Evolutionary conservation across 2,888 invertebrate genomes (phyloP).

Genomic region (Corythucha ciliata): DNA sequence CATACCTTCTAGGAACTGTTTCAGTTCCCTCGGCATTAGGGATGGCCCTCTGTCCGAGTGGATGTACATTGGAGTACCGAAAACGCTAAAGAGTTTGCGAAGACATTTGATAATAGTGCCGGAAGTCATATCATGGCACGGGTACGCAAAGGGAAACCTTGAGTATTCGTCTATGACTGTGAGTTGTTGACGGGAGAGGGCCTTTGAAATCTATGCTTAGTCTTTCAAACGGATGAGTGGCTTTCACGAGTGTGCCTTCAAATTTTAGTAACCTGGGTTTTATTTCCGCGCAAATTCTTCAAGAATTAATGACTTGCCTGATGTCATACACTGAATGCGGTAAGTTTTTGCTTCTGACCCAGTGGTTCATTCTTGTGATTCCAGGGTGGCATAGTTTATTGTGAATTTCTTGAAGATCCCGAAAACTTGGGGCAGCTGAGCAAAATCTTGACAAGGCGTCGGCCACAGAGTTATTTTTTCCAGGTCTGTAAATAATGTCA

Average conservation of each 20-base stretch:
- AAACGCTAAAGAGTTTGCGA: too few relatives aligned
- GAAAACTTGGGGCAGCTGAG: slow-evolving; percentile 3
- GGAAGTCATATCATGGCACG: slow-evolving; percentile 17
- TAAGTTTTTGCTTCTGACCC: slow-evolving; percentile 28
- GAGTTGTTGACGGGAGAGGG: too few relatives aligned
- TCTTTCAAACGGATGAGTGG: slow-evolving; percentile 30
- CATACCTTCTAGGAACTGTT: too few relatives aligned
- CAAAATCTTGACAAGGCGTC: slow-evolving; percentile 28
- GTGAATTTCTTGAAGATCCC: slow-evolving; percentile 23
- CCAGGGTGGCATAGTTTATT: slow-evolving; percentile 27
- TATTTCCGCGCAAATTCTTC: slow-evolving; percentile 26
- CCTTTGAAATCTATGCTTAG: too few relatives aligned
- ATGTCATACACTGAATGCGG: slow-evolving; percentile 27
- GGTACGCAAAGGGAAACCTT: slow-evolving; percentile 27
- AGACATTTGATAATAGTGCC: slow-evolving; percentile 16
- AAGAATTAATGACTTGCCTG: slow-evolving; percentile 23
- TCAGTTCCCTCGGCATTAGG: too few relatives aligned
- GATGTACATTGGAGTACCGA: too few relatives aligned
- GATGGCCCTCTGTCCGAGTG: too few relatives aligned
- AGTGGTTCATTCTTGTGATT: slow-evolving; percentile 28
- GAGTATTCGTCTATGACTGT: slow-evolving; percentile 26
- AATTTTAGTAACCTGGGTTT: slow-evolving; percentile 27
- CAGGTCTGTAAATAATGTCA: slow-evolving; percentile 26
- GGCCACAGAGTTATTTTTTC: slow-evolving; percentile 27
- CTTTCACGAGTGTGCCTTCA: slow-evolving; percentile 24